Evolutionary conservation across 1,140 invertebrate species (phyloP).

Genomic region (Philopotamus ludificatus): DNA sequence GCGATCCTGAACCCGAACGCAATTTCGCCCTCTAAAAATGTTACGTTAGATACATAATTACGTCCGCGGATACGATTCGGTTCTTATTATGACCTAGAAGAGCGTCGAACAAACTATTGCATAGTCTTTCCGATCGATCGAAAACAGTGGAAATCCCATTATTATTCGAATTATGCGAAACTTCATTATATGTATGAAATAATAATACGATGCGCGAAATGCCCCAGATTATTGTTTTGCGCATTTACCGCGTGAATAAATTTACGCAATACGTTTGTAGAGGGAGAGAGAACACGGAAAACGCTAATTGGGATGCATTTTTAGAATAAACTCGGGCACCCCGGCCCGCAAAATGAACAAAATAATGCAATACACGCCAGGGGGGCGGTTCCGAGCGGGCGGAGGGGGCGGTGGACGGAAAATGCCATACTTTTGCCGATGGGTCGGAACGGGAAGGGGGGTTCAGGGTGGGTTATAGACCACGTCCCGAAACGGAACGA

Average conservation of each 20-base stretch:
- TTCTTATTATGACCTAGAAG: no score
- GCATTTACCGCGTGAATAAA: background rate
- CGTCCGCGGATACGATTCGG: no score
- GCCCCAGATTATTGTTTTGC: no score
- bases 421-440: constrained; percentile 18
- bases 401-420: background rate
- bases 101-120: background rate
- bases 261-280: background rate
- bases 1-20: background rate
- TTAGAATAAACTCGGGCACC: constrained; percentile 11
- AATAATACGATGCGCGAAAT: no score
- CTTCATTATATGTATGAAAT: no score
- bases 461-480: constrained; percentile 21
- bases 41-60: no score
- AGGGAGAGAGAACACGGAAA: background rate
- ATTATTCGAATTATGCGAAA: no score
- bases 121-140: no score
- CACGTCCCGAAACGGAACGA: constrained; percentile 37
- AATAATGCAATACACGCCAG: constrained; percentile 20
- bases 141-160: no score
- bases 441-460: background rate
- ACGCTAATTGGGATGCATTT: constrained; percentile 23
- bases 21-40: background rate
- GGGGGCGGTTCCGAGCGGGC: no score
- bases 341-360: background rate